Evolutionary conservation across 2,888 invertebrate genomes (phyloP).

Genomic region (Sarcophaga caerulescens): DNA sequence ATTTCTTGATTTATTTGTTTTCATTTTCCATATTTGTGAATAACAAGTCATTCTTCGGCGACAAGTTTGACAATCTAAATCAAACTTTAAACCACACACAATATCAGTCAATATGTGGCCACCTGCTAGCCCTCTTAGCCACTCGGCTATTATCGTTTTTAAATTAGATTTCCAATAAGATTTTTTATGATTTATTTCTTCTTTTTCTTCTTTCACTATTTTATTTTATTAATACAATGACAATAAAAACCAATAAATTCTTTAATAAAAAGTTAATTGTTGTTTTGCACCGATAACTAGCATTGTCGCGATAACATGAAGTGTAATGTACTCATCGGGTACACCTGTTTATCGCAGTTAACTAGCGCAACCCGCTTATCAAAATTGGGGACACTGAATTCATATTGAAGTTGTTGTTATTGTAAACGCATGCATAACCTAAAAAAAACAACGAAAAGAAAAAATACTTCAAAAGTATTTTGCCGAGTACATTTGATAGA

Average conservation of each 20-base stretch:
- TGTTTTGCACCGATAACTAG: neutral
- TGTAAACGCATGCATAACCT: slow-evolving; percentile 6
- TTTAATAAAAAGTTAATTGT: neutral
- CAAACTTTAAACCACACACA: too few relatives aligned
- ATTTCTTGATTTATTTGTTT: too few relatives aligned
- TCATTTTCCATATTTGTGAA: too few relatives aligned
- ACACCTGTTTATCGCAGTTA: slow-evolving; percentile 6
- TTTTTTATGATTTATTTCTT: too few relatives aligned
- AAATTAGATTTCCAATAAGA: too few relatives aligned
- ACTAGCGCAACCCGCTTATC: slow-evolving; percentile 3
- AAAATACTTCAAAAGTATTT: slow-evolving; percentile 35
- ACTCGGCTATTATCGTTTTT: too few relatives aligned
- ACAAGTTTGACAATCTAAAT: too few relatives aligned
- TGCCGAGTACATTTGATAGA: slow-evolving; percentile 47
- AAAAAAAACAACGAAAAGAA: neutral
- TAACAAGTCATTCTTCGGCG: too few relatives aligned
- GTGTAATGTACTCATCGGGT: slow-evolving; percentile 13
- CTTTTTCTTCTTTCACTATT: too few relatives aligned
- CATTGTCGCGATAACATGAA: neutral
- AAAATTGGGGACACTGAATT: neutral
- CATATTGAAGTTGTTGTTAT: neutral
- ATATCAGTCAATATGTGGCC: too few relatives aligned
- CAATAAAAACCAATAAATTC: slow-evolving; percentile 16
- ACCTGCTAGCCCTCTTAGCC: too few relatives aligned
- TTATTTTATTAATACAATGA: neutral